phyloP scores from a whole-genome alignment of 2,797 vertebrate genomes.

The Amphiprion clarkii region DNA sequence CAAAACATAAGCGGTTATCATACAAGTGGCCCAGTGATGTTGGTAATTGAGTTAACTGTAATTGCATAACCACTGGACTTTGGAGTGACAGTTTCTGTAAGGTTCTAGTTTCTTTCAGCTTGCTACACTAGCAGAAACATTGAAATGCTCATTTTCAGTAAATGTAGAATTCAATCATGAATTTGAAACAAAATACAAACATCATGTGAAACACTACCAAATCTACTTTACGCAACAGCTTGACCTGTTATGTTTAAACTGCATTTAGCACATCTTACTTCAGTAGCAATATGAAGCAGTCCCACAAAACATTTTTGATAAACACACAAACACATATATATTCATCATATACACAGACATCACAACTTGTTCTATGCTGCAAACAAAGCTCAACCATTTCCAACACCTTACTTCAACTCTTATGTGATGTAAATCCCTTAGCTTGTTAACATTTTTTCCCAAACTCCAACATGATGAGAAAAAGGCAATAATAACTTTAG shows the following conservation, averaged over 20 bases:
- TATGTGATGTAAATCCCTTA: too few species aligned
- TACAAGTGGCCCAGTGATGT: background rate
- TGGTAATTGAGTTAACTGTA: background rate
- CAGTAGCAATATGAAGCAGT: background rate
- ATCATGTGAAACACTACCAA: too few species aligned
- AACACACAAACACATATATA: background rate
- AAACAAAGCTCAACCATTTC: too few species aligned
- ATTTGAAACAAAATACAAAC: background rate
- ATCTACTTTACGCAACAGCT: too few species aligned
- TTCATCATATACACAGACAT: too few species aligned
- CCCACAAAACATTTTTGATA: background rate
- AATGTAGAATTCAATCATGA: background rate
- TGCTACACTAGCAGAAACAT: background rate
- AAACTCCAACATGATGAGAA: background rate
- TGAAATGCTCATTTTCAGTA: background rate
- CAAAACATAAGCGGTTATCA: constrained; percentile 17
- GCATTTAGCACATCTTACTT: background rate
- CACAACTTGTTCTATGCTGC: too few species aligned
- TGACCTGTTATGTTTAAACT: too few species aligned
- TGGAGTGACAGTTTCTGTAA: background rate
- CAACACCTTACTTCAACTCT: background rate
- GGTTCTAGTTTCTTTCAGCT: background rate
- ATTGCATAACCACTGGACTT: background rate
- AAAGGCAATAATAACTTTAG: background rate
- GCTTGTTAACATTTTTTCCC: too few species aligned